These are phyloP conservation scores for Sterrhoptilus dennistouni DNA, from an alignment of 2,113 vertebrate species.

Conservation along the genomic window DNA sequence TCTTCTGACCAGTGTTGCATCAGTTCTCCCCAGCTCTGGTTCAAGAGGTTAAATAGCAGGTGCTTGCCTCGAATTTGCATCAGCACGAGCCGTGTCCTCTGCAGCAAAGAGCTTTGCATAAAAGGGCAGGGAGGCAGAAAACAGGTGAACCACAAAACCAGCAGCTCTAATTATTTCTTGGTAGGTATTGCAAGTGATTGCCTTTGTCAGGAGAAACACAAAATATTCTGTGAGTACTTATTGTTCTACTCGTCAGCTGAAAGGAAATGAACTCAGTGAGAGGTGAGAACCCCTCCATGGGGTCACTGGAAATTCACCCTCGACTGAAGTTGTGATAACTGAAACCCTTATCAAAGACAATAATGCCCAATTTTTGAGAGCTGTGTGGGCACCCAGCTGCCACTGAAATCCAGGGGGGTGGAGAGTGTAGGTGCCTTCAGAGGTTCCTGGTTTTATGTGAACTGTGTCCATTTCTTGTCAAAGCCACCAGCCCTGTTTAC, in stretches of 20 bases:
- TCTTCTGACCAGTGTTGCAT: not conserved
- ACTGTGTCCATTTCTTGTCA: not conserved
- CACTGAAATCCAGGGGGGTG: not conserved
- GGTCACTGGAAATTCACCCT: not conserved
- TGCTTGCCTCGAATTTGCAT: not conserved
- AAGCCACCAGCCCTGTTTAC: not conserved
- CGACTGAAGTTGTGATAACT: not conserved
- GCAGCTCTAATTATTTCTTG: constrained; percentile 17
- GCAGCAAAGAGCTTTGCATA: not conserved
- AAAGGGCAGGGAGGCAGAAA: constrained; percentile 5
- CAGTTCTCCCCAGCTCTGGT: not conserved
- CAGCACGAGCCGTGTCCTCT: not conserved
- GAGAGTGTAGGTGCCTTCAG: not conserved
- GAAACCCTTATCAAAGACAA: not conserved
- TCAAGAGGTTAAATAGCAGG: not conserved
- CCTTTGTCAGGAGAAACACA: constrained; percentile 23
- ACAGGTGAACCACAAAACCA: constrained; percentile 19
- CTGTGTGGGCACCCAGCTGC: not conserved
- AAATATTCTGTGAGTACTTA: not conserved
- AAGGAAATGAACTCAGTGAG: not conserved
- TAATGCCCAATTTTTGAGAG: not conserved
- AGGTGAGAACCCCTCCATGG: not conserved
- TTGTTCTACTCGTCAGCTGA: not conserved
- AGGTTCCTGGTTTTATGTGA: not conserved
- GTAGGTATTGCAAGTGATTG: not conserved